Evolutionary conservation across 2,113 vertebrate species (phyloP).

Genomic region (Proterorhinus semilunaris): DNA sequence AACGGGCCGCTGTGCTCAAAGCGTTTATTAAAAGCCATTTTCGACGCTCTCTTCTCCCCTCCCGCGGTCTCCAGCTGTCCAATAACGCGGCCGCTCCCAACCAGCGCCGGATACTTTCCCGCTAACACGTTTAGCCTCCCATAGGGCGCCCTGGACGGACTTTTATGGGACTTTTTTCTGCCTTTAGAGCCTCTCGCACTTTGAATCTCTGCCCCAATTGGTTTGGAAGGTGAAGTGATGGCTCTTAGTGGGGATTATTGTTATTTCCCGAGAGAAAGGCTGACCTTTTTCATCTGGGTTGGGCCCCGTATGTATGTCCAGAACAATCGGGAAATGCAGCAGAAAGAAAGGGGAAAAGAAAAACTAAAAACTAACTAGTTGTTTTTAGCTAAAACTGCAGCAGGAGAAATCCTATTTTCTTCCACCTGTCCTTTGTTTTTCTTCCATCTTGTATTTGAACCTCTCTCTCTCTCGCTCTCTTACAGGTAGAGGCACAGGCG

Average conservation of each 20-base stretch:
- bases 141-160: not conserved
- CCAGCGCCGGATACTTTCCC: slow-evolving; percentile 39
- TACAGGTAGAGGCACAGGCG: slow-evolving; percentile 11
- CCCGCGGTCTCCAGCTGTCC: slow-evolving; percentile 51
- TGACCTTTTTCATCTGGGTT: slow-evolving; percentile 24
- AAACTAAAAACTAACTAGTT: too few species aligned
- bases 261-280: slow-evolving; percentile 44
- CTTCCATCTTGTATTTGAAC: not conserved
- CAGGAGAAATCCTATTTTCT: too few species aligned
- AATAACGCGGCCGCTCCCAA: slow-evolving; percentile 31
- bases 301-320: slow-evolving; percentile 38
- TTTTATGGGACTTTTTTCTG: not conserved
- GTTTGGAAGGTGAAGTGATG: slow-evolving; percentile 41
- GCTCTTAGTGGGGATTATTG: slow-evolving; percentile 15
- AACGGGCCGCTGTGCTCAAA: slow-evolving; percentile 15
- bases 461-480: not conserved
- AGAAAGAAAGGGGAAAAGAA: slow-evolving; percentile 57
- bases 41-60: slow-evolving; percentile 19
- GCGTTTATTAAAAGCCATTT: slow-evolving; percentile 49
- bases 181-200: slow-evolving; percentile 7
- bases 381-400: too few species aligned
- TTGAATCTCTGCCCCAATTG: slow-evolving; percentile 22
- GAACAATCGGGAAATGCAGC: slow-evolving; percentile 36
- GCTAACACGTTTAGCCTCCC: slow-evolving; percentile 39
- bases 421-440: not conserved